A percentile compares a stretch with the other conserved stretches of the same genome.
These are phyloP conservation scores for Pogonus chalceus DNA, from an alignment of 1,140 invertebrate genomes.

Conservation along the genomic window DNA sequence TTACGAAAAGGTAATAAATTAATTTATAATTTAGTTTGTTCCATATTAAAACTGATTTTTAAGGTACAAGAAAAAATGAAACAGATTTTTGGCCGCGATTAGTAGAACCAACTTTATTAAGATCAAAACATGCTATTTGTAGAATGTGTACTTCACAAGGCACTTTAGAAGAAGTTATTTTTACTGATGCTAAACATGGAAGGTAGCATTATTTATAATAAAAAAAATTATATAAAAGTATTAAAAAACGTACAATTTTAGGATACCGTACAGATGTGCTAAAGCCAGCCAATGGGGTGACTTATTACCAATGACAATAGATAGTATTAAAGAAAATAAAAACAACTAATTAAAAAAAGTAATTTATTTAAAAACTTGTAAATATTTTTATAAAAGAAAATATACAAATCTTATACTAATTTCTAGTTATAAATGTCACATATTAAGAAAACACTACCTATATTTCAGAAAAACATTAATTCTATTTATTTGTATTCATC, in stretches of 20 bases:
- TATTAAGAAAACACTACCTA: too few relatives aligned
- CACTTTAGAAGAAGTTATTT: conserved; percentile 62
- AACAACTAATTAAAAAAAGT: too few relatives aligned
- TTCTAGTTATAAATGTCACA: too few relatives aligned
- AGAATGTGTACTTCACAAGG: conserved; percentile 65
- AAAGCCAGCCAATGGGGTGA: conserved; percentile 63
- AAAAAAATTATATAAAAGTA: too few relatives aligned
- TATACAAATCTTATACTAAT: too few relatives aligned
- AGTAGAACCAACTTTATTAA: conserved; percentile 52
- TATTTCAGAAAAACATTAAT: too few relatives aligned
- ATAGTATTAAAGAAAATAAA: too few relatives aligned
- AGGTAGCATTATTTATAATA: conserved; percentile 37
- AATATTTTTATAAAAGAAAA: too few relatives aligned
- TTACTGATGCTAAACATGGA: conserved; percentile 64
- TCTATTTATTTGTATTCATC: too few relatives aligned
- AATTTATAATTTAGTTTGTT: conserved; percentile 9
- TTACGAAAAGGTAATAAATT: conserved; percentile 60
- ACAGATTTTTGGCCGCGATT: conserved; percentile 65
- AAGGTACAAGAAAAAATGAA: conserved; percentile 35
- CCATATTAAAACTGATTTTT: conserved; percentile 12
- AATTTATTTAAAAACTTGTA: too few relatives aligned
- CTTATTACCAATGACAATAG: conserved; percentile 45
- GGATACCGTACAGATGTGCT: conserved; percentile 56
- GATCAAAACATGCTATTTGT: conserved; percentile 63
- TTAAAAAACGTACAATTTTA: too few relatives aligned